These are phyloP conservation scores for Microlaimidae sp. DNA, from an alignment of 2,888 invertebrate species.

Conservation along the genomic window DNA sequence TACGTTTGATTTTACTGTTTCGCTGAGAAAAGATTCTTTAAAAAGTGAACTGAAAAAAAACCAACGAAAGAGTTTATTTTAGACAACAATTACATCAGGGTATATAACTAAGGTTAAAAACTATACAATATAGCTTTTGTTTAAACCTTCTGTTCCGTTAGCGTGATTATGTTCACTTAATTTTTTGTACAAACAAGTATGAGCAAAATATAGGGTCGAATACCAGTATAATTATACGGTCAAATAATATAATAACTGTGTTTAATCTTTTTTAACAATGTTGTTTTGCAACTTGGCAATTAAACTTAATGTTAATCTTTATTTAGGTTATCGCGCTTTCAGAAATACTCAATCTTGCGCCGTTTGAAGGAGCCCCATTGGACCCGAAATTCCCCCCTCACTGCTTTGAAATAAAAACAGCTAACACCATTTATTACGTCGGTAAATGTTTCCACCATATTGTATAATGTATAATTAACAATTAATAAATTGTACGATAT, in stretches of 20 bases:
- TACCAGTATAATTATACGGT: neutral
- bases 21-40: too few species aligned
- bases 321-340: slow-evolving; percentile 25
- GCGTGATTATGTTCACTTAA: too few species aligned
- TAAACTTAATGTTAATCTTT: slow-evolving; percentile 9
- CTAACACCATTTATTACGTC: slow-evolving; percentile 27
- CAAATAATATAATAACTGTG: neutral
- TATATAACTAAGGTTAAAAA: slow-evolving; percentile 32
- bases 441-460: too few species aligned
- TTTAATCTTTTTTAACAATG: neutral
- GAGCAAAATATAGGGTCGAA: neutral
- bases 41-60: too few species aligned
- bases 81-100: slow-evolving; percentile 19
- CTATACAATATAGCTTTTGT: too few species aligned
- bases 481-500: too few species aligned
- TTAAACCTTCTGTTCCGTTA: too few species aligned
- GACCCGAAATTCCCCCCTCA: slow-evolving; percentile 29
- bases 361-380: slow-evolving; percentile 28
- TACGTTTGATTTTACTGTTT: too few species aligned
- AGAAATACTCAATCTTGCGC: slow-evolving; percentile 27
- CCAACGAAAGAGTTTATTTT: too few species aligned
- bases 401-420: slow-evolving; percentile 32
- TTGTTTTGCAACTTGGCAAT: neutral
- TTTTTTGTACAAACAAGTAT: too few species aligned
- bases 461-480: too few species aligned